A percentile compares a stretch with the other conserved stretches of the same genome.
phyloP scores from a whole-genome alignment of 2,888 invertebrate genomes.

The Exocentrus adspersus region DNA sequence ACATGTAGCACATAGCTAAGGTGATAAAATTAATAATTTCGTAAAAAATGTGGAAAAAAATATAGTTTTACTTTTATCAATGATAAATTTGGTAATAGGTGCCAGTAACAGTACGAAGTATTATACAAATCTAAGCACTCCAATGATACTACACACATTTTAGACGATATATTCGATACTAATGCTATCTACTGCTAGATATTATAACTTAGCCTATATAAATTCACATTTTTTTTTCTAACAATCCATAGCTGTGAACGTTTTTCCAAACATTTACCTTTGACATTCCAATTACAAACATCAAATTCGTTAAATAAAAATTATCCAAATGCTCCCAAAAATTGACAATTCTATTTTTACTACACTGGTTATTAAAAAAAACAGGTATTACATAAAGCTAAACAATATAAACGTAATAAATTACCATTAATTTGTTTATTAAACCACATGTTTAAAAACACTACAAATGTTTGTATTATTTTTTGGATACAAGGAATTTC shows the following conservation, averaged over 20 bases:
- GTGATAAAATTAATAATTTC: not conserved
- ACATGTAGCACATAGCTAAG: not conserved
- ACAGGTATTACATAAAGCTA: too few species aligned
- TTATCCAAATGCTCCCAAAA: too few species aligned
- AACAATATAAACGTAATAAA: too few species aligned
- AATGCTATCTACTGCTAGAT: constrained; percentile 63
- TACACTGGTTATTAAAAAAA: too few species aligned
- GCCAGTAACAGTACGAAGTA: constrained; percentile 39
- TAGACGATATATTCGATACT: constrained; percentile 62
- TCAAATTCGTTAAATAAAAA: too few species aligned
- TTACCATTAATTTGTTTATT: too few species aligned
- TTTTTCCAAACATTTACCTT: constrained; percentile 37
- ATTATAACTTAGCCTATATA: constrained; percentile 60
- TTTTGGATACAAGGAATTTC: too few species aligned
- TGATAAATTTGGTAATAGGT: constrained; percentile 8
- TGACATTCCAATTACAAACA: constrained; percentile 48
- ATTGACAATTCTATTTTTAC: too few species aligned
- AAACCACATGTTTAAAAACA: too few species aligned
- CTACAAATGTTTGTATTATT: too few species aligned
- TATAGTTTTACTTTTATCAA: constrained; percentile 17
- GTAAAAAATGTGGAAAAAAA: constrained; percentile 6
- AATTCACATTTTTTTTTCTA: constrained; percentile 57
- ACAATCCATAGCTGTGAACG: constrained; percentile 43
- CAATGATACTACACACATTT: constrained; percentile 63
- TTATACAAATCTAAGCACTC: constrained; percentile 59